Evolutionary conservation across 1,140 invertebrate genomes (phyloP), one percentile per base, ranked within the genome.

Genomic region (Homarus americanus): DNA sequence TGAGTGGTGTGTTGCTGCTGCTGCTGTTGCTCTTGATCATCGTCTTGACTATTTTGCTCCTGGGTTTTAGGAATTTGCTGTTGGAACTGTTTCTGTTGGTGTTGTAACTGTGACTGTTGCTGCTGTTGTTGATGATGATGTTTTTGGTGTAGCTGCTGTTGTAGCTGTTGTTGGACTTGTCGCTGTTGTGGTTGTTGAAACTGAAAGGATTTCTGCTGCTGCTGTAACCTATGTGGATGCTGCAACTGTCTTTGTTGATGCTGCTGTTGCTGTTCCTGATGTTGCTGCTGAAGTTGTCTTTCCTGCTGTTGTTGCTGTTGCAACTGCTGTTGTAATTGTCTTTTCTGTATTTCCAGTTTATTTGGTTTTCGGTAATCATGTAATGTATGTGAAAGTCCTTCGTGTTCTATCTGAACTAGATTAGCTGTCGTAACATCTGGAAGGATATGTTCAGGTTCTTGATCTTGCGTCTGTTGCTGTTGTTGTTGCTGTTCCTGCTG

Each of bases 341-440:
- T 53, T 32, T 84, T 53, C 38, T 84, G 82, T 10, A 41, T 41
- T 44, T 91, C 91, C 32, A 91, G 32, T 73, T 91, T 91, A 36
- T 36, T 32, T 38, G 80, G 32, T 82, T 91, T 91, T 32, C 91
- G 58, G 28, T 91, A 91, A 5, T 91, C 91, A 72, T 87, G 75
- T 32, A 91, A 66, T 2, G 66, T n/a, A n/a, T 82, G 82, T 28
- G 91, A 80, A n/a, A 91, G 34, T 12, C 78, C 69, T 53, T 86
- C 84, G 66, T 82, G 84, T 5, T 91, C 91, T 44, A 91, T 58
- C 69, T 91, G 91, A 32, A 79, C 91, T 34, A 91, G 75, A 66
- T 87, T 86, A 32, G 91, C 78, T 40, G 53, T 49, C 10, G 66
- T 24, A 49, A 91, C 91, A 66, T 91, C 91, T 69, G 83, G 69